These are phyloP conservation scores for Magallana nippona DNA, from an alignment of 2,888 invertebrate species.

Conservation along the genomic window DNA sequence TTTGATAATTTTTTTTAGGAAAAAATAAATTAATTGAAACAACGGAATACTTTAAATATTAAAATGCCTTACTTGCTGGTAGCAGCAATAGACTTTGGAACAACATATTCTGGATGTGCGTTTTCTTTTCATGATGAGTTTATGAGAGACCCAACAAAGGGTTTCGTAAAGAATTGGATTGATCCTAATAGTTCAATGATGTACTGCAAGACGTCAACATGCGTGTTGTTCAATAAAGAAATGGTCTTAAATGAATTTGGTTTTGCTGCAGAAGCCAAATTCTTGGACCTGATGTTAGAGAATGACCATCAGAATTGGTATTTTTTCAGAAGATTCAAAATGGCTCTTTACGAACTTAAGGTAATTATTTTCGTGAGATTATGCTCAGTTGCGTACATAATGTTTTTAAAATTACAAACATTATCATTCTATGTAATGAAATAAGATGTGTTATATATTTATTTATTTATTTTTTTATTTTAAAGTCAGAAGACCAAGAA, in stretches of 20 bases:
- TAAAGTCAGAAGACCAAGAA: background rate
- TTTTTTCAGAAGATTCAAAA: constrained; percentile 35
- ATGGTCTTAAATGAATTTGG: constrained; percentile 16
- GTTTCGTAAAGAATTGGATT: constrained; percentile 6
- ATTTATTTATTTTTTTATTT: no score
- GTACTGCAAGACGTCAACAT: constrained; percentile 35
- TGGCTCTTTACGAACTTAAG: background rate
- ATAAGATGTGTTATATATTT: no score
- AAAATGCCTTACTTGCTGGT: background rate
- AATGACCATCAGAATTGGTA: constrained; percentile 25
- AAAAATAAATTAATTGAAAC: no score
- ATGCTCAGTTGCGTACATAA: no score
- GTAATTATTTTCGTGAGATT: background rate
- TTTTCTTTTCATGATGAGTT: background rate
- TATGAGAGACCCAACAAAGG: background rate
- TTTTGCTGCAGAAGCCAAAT: constrained; percentile 31
- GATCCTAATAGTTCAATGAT: background rate
- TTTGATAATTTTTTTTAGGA: no score
- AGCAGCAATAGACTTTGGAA: background rate
- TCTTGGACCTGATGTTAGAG: background rate
- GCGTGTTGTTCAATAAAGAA: constrained; percentile 1
- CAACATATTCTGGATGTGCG: background rate
- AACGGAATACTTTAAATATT: background rate
- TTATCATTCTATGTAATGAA: no score
- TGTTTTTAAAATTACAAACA: no score